Evolutionary conservation across 1,140 invertebrate genomes (phyloP), one percentile per base, ranked within the genome.

Genomic region (Oreohelix idahoensis): DNA sequence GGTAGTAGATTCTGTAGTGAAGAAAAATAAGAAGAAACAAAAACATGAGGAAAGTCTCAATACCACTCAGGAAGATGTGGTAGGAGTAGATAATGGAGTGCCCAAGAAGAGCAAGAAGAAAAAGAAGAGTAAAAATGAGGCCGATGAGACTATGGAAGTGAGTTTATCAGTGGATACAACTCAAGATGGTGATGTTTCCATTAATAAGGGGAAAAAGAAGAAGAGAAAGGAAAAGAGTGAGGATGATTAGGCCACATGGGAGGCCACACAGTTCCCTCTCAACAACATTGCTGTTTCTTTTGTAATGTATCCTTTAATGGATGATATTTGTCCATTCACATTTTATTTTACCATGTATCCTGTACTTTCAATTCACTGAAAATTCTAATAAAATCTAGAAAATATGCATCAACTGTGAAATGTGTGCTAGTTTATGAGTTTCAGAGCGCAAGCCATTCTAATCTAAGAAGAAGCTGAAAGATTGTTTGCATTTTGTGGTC

Each of bases 21-120:
- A 42, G 58, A 70, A 58, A 32, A 75, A 76, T 29, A 63, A 85
- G 75, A 53, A 83, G 69, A 69, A 83, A 74, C 26, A 73, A 4
- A 76, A 87, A 15, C 76, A 42, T n/a, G 86, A 78, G 86, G 78
- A 76, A 0, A 70, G 75, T 20, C 51, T 73, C 17, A 86, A 86
- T 35, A 78, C 63, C 32, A 76, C 69, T 63, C 84, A 88, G 74
- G 88, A 88, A 76, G 66, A 86, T 8, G 84, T 86, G 17, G 86
- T 71, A 20, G 84, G 81, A 29, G 88, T 70, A 51, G 87, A 83
- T 23, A 82, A 83, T 11, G 87, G 63, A 49, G 36, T 66, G 15
- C n/a, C 76, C 58, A 83, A 86, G 51, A 87, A 89, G 70, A 90
- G 90, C 81, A 91, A 91, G 86, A 91, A 91, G 85, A 90, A 88